Conservation (phyloP, 1,140 invertebrate genomes). For the Notospermus geniculatus region DNA sequence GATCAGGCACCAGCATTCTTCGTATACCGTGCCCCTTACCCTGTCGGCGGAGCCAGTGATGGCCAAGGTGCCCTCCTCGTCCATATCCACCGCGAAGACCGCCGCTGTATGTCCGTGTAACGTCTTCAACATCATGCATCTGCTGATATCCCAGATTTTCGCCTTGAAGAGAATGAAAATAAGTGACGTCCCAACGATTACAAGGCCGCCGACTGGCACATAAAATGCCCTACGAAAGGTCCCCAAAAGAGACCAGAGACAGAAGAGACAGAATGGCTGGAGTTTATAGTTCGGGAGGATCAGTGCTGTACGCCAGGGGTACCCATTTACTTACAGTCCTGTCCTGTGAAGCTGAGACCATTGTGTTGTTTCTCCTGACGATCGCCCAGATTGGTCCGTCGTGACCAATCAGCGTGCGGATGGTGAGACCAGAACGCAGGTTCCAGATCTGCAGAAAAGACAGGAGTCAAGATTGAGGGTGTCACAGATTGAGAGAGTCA, state of each 20-base stretch:
- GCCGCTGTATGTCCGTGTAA: conserved; percentile 42
- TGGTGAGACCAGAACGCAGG: conserved; percentile 34
- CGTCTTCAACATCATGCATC: conserved; percentile 36
- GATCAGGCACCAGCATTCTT: background rate
- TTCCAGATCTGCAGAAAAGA: conserved; percentile 45
- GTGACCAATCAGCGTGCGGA: conserved; percentile 44
- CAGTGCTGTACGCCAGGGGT: no score
- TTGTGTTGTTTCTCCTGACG: conserved; percentile 28
- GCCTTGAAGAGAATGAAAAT: conserved; percentile 32
- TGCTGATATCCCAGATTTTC: conserved; percentile 48
- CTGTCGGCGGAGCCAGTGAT: conserved; percentile 49
- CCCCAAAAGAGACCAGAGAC: no score
- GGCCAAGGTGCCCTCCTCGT: conserved; percentile 35
- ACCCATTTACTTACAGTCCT: conserved; percentile 35
- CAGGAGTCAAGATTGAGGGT: background rate
- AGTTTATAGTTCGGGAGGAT: no score
- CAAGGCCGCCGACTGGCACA: no score
- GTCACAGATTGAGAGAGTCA: background rate
- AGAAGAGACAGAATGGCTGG: no score
- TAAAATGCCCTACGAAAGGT: no score
- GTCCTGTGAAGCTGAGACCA: conserved; percentile 49
- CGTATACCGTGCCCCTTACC: conserved; percentile 23
- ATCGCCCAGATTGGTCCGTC: conserved; percentile 47
- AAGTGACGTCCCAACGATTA: no score
- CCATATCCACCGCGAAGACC: conserved; percentile 48